Conservation (phyloP, 2,113 vertebrate genomes). For the Hippocampus abdominalis region DNA sequence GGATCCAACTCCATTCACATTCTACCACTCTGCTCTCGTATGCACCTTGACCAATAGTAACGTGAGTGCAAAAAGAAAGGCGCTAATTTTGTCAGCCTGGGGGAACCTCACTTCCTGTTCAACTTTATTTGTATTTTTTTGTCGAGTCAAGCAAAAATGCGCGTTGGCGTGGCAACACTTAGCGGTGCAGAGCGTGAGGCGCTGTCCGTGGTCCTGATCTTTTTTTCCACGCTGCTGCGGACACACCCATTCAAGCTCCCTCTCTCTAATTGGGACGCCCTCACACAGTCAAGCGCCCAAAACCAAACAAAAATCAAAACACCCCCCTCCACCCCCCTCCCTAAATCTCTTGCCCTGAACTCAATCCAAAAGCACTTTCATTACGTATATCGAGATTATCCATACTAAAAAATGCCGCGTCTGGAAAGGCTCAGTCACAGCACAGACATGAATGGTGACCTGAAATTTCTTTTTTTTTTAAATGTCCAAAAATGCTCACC, state of each 20-base stretch:
- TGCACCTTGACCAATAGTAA: no score
- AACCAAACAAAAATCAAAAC: neutral
- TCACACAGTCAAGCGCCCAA: slow-evolving; percentile 25
- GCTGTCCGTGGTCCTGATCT: slow-evolving; percentile 70
- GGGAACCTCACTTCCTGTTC: neutral
- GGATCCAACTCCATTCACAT: no score
- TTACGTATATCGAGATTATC: slow-evolving; percentile 56
- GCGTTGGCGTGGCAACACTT: slow-evolving; percentile 24
- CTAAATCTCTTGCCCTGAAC: slow-evolving; percentile 44
- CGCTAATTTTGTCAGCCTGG: no score
- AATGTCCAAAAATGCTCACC: slow-evolving; percentile 25
- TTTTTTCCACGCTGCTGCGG: slow-evolving; percentile 25
- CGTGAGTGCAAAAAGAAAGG: no score
- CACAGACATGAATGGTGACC: slow-evolving; percentile 29
- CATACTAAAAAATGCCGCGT: slow-evolving; percentile 46
- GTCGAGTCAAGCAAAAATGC: slow-evolving; percentile 4
- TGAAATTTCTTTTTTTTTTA: no score
- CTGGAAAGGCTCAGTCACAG: slow-evolving; percentile 49
- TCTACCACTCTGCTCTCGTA: no score
- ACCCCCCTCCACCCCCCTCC: slow-evolving; percentile 21
- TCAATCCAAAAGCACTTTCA: slow-evolving; percentile 54
- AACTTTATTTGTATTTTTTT: slow-evolving; percentile 3
- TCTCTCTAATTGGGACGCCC: slow-evolving; percentile 4
- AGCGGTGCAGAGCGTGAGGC: slow-evolving; percentile 14
- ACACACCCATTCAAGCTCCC: slow-evolving; percentile 38